Evolutionary conservation across 2,113 vertebrate species (phyloP), one percentile per base, ranked within the genome.

Genomic region (Ptyas mucosa): DNA sequence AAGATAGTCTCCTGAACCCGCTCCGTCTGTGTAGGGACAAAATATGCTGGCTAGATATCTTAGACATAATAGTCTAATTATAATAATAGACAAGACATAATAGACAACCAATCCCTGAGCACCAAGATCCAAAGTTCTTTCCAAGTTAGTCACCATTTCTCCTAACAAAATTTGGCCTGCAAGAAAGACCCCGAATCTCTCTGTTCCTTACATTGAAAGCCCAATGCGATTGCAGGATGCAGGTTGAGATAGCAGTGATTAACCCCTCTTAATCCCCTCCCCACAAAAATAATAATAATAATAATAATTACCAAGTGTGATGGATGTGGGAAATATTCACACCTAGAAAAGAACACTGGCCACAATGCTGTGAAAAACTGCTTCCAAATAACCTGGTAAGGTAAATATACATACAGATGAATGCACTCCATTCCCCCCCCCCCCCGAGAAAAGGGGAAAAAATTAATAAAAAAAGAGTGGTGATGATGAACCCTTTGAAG

Each of bases 401-500:
- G 92, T 90, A 95, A 96, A 94, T 89, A 55, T 3, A 7, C 8
- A 81, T 34, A 81, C 34, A 20, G 15, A 81, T 2, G 1, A 20
- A 21, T 3, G 8, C 75, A 39, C 34, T 20, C 75, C 18, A 21
- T 39, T 91, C 29, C 39, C 1, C 8, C 52, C 29, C 39, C 1
- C 8, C 52, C 9, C 92, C 89, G 90, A 94, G 92, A 89, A 57
- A 54, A 58, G 92, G 97, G 96, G 95, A 43, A 97, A 96, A 97
- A 96, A 97, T 96, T 95, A 96, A 93, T 97, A 96, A 95, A 96
- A 96, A 61, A 96, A 94, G 91, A 95, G 92, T 85, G 9, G 86
- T 96, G 96, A 95, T 0, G 96, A 95, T 0, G 1, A 96, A 94
- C 53, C 75, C 94, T 97, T 97, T 97, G 95, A 97, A 97, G 96